Conservation (phyloP, 1,140 invertebrate genomes). For the Hyposmocoma kahamanoa region DNA sequence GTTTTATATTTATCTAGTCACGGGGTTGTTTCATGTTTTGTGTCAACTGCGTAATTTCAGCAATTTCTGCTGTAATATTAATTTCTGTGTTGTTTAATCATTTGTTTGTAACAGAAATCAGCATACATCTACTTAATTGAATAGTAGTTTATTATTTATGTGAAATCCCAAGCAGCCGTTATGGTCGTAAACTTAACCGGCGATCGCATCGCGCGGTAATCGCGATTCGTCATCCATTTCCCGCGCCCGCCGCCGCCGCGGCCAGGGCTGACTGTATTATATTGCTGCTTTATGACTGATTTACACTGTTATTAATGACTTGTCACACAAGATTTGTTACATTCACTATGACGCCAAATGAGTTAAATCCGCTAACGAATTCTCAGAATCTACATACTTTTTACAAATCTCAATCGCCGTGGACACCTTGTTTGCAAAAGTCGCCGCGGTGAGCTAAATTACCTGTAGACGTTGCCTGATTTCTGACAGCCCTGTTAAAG, state of each 20-base stretch:
- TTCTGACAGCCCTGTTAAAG: conserved; percentile 11
- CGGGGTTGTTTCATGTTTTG: too few relatives aligned
- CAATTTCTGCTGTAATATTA: too few relatives aligned
- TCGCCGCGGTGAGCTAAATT: too few relatives aligned
- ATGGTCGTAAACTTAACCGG: background rate
- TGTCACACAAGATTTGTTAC: background rate
- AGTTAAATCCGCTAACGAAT: conserved; percentile 8
- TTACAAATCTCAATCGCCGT: too few relatives aligned
- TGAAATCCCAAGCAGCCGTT: background rate
- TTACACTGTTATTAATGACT: background rate
- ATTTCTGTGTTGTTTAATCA: too few relatives aligned
- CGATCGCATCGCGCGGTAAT: conserved; percentile 21
- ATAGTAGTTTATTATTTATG: background rate
- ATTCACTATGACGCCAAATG: conserved; percentile 7
- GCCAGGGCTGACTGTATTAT: conserved; percentile 12
- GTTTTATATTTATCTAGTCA: too few relatives aligned
- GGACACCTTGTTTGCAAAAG: too few relatives aligned
- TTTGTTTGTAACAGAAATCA: too few relatives aligned
- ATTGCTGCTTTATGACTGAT: background rate
- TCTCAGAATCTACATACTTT: too few relatives aligned
- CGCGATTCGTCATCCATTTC: conserved; percentile 57
- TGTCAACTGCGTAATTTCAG: too few relatives aligned
- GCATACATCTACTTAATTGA: too few relatives aligned
- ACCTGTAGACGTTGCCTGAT: too few relatives aligned
- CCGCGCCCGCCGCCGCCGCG: conserved; percentile 12